These are phyloP conservation scores for Sphenopsis melanotis DNA, from an alignment of 2,797 vertebrate genomes.

Conservation along the genomic window DNA sequence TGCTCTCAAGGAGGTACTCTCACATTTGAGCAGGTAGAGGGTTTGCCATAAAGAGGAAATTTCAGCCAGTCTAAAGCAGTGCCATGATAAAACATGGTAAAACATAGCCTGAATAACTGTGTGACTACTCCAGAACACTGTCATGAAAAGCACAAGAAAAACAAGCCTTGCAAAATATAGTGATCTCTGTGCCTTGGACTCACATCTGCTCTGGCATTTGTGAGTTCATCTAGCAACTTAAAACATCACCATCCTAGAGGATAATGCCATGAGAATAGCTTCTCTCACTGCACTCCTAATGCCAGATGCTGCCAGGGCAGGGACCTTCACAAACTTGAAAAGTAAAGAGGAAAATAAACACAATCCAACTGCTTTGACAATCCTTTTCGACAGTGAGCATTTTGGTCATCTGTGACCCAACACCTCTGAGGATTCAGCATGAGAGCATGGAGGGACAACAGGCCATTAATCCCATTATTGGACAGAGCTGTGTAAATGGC, in stretches of 20 bases:
- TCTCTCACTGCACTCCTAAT: background rate
- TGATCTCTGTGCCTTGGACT: background rate
- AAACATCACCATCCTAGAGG: background rate
- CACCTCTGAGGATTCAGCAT: background rate
- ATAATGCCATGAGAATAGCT: background rate
- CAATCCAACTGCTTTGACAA: background rate
- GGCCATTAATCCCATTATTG: background rate
- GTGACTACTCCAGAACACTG: background rate
- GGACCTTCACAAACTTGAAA: background rate
- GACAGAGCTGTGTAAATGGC: background rate
- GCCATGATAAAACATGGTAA: background rate
- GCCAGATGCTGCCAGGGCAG: background rate
- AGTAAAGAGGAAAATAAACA: background rate
- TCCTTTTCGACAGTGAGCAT: background rate
- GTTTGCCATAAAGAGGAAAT: background rate
- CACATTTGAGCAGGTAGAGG: background rate
- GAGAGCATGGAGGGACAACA: background rate
- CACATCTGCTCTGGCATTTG: background rate
- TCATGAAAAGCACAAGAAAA: background rate
- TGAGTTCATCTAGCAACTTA: background rate
- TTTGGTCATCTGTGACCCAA: background rate
- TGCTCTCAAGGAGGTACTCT: background rate
- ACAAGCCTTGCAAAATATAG: background rate
- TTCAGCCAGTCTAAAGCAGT: background rate
- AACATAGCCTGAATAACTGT: background rate